phyloP scores from a whole-genome alignment of 2,888 invertebrate genomes.

The Diploptera punctata region DNA sequence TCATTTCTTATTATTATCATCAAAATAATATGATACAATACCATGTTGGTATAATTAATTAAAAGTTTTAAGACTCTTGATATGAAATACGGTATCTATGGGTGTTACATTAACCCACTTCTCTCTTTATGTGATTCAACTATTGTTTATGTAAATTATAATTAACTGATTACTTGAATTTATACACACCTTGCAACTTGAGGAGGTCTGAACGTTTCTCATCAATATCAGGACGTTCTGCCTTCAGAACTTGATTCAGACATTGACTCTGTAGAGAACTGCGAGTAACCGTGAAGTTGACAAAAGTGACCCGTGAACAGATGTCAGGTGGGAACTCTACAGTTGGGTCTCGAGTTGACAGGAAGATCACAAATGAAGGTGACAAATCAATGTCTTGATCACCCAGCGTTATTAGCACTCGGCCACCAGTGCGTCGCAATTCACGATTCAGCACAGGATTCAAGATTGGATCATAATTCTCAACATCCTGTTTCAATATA shows the following conservation, averaged over 20 bases:
- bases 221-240: slow-evolving; percentile 98
- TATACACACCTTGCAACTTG: slow-evolving; percentile 92
- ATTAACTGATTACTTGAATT: too few species aligned
- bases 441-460: slow-evolving; percentile 98
- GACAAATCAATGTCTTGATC: slow-evolving; percentile 99
- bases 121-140: too few species aligned
- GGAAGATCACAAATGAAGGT: slow-evolving; percentile 98
- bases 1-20: too few species aligned
- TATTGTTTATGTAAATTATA: too few species aligned
- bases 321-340: slow-evolving; percentile 99
- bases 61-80: too few species aligned
- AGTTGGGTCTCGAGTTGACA: slow-evolving; percentile 97
- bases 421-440: slow-evolving; percentile 93
- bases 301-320: slow-evolving; percentile 98
- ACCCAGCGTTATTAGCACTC: slow-evolving; percentile 96
- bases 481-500: slow-evolving; percentile 77
- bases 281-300: slow-evolving; percentile 98
- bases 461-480: slow-evolving; percentile 98
- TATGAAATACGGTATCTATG: too few species aligned
- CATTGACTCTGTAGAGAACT: slow-evolving; percentile 98
- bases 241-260: slow-evolving; percentile 95
- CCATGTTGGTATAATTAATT: too few species aligned
- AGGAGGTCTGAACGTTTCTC: slow-evolving; percentile 97
- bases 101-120: too few species aligned
- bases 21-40: too few species aligned